phyloP scores from a whole-genome alignment of 2,113 vertebrate genomes.

The Vidua chalybeata region DNA sequence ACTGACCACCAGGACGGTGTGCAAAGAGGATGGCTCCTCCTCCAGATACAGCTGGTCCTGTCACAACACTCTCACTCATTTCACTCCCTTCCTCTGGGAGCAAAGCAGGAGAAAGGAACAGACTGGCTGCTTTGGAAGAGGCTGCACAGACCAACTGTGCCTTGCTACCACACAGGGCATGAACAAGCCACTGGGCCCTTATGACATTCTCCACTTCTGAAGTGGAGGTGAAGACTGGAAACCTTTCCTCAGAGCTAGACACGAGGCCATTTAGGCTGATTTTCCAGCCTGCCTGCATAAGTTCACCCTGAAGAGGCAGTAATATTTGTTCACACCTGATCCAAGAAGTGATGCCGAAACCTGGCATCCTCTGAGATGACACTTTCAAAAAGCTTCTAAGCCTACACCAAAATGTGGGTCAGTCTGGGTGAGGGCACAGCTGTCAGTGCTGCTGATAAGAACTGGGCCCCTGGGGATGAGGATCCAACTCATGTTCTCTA shows the following conservation, averaged over 20 bases:
- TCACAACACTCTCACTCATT: neutral
- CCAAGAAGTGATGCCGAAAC: neutral
- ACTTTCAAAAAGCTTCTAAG: neutral
- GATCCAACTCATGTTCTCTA: neutral
- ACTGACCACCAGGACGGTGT: rapidly evolving
- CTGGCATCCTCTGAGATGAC: neutral
- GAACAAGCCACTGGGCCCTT: rapidly evolving
- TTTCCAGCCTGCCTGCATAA: neutral
- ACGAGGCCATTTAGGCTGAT: neutral
- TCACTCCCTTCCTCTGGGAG: neutral
- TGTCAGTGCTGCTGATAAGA: neutral
- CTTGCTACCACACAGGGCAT: neutral
- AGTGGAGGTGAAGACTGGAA: neutral
- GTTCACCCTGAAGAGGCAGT: neutral
- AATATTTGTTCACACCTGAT: neutral
- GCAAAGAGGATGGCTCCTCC: neutral
- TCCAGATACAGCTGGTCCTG: neutral
- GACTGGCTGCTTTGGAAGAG: neutral
- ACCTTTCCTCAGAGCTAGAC: neutral
- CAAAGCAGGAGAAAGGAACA: neutral
- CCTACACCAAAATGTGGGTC: rapidly evolving
- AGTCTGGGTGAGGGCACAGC: neutral
- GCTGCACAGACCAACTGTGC: neutral
- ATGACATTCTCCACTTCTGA: neutral
- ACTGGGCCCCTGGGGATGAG: neutral